Conservation (phyloP, 2,888 invertebrate species). For the Xestia xanthographa region DNA sequence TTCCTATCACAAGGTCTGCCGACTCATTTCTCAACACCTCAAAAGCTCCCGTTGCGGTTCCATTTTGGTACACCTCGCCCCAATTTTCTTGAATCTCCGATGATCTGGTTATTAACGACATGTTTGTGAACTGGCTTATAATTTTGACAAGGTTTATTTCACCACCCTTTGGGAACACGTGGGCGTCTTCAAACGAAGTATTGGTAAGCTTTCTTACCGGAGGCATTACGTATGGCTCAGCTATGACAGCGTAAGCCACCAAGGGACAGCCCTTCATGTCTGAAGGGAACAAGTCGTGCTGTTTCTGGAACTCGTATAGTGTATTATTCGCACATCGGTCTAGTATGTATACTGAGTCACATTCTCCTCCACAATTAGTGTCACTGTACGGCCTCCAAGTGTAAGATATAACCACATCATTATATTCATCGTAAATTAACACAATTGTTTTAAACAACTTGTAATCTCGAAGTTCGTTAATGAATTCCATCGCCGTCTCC, state of each 20-base stretch:
- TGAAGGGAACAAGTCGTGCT: constrained; percentile 82
- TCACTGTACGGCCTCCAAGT: constrained; percentile 87
- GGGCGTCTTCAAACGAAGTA: constrained; percentile 78
- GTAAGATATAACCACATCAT: constrained; percentile 82
- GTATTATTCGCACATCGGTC: constrained; percentile 81
- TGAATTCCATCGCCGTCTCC: constrained; percentile 80
- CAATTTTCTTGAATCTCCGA: constrained; percentile 83
- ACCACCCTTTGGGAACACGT: constrained; percentile 83
- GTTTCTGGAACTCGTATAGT: constrained; percentile 76
- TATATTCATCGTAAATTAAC: constrained; percentile 79
- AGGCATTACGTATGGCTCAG: constrained; percentile 88
- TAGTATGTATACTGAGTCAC: constrained; percentile 83
- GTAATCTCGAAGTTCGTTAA: constrained; percentile 82
- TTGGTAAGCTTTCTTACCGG: constrained; percentile 76
- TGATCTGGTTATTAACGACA: constrained; percentile 83
- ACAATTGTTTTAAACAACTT: constrained; percentile 85
- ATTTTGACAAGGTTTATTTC: constrained; percentile 88
- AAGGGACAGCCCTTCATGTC: constrained; percentile 86
- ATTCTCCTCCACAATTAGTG: constrained; percentile 84
- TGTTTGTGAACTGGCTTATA: constrained; percentile 86
- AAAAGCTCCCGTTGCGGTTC: constrained; percentile 84
- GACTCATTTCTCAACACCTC: constrained; percentile 78
- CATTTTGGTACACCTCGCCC: constrained; percentile 81
- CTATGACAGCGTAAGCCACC: constrained; percentile 83
- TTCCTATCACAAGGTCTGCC: constrained; percentile 85